phyloP scores from a whole-genome alignment of 2,113 vertebrate species.

The Gracilinanus agilis region DNA sequence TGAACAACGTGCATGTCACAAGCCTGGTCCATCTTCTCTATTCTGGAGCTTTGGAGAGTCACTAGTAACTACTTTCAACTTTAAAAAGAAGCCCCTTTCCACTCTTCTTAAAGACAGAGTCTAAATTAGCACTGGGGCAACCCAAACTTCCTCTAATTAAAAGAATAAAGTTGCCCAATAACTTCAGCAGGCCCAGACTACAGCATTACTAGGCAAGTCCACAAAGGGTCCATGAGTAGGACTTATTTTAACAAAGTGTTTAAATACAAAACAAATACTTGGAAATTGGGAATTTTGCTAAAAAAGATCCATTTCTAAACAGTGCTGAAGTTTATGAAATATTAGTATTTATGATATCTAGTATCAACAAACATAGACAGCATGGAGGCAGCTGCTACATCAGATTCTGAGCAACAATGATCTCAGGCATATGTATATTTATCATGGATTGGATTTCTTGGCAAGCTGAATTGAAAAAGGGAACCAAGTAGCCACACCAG shows the following conservation, averaged over 20 bases:
- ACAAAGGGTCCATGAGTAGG: slow-evolving; percentile 12
- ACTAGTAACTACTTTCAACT: neutral
- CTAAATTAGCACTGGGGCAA: neutral
- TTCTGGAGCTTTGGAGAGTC: neutral
- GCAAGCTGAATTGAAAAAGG: slow-evolving; percentile 55
- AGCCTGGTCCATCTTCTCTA: neutral
- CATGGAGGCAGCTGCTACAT: slow-evolving; percentile 68
- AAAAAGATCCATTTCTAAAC: slow-evolving; percentile 63
- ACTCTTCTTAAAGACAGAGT: neutral
- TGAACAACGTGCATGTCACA: neutral
- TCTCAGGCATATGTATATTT: slow-evolving; percentile 76
- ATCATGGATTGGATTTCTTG: slow-evolving; percentile 72
- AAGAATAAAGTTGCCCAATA: neutral
- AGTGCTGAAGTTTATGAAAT: slow-evolving; percentile 69
- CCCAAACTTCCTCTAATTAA: slow-evolving; percentile 3
- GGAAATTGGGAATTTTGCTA: slow-evolving; percentile 54
- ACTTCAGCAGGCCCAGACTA: neutral
- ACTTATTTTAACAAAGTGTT: slow-evolving; percentile 3
- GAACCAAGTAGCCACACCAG: slow-evolving; percentile 21
- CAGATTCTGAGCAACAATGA: slow-evolving; percentile 63
- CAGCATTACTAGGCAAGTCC: neutral
- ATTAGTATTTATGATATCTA: slow-evolving; percentile 73
- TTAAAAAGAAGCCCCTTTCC: neutral
- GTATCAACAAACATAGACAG: slow-evolving; percentile 69
- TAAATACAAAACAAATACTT: slow-evolving; percentile 44